These are phyloP conservation scores for Stomorhina lunata DNA, from an alignment of 2,888 invertebrate species.

Conservation along the genomic window DNA sequence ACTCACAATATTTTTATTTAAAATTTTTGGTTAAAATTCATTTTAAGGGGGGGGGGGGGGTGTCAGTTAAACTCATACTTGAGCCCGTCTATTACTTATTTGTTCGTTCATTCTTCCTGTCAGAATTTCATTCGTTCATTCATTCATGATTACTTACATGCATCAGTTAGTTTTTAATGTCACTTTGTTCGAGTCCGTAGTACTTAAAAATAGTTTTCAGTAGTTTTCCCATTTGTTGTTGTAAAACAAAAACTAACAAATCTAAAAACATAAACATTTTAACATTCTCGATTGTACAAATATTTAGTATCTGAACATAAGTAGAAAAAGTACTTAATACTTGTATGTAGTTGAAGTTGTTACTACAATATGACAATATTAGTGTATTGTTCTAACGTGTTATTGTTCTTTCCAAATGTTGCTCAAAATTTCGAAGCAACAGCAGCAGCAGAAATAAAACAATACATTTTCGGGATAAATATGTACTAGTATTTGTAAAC, in stretches of 20 bases:
- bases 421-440: not conserved
- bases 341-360: not conserved
- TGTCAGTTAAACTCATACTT: no score
- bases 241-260: constrained; percentile 16
- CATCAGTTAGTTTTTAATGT: constrained; percentile 50
- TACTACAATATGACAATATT: constrained; percentile 13
- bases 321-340: not conserved
- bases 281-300: not conserved
- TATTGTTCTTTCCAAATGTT: no score
- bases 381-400: not conserved
- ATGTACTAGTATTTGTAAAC: constrained; percentile 26
- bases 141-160: constrained; percentile 58
- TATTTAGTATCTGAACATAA: not conserved
- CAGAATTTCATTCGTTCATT: constrained; percentile 12
- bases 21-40: no score
- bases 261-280: constrained; percentile 26
- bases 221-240: constrained; percentile 18
- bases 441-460: not conserved
- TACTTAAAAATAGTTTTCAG: no score
- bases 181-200: constrained; percentile 14
- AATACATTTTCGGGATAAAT: not conserved
- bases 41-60: no score
- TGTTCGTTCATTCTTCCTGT: not conserved
- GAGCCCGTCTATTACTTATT: not conserved
- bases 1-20: no score